Conservation (phyloP, 2,888 invertebrate genomes). For the Eristalis pertinax region DNA sequence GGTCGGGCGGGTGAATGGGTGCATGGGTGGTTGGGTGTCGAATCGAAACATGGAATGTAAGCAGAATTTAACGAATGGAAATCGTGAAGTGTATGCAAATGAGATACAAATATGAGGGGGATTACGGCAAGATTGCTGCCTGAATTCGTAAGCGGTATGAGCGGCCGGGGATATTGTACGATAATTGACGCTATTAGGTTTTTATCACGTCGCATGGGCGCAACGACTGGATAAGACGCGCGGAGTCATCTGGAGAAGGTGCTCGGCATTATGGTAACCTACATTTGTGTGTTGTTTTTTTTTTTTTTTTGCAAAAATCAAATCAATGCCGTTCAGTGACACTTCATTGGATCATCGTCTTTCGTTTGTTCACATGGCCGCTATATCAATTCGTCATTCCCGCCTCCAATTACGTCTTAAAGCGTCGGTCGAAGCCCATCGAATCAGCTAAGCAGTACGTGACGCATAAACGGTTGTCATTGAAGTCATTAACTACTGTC, state of each 20-base stretch:
- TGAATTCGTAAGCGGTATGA: background rate
- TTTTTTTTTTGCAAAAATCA: no score
- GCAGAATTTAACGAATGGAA: constrained; percentile 59
- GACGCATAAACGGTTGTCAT: background rate
- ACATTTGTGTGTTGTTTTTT: no score
- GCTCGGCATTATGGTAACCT: background rate
- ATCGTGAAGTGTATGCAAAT: constrained; percentile 67
- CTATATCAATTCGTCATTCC: background rate
- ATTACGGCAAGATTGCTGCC: constrained; percentile 26
- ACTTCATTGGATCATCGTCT: no score
- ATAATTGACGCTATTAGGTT: constrained; percentile 35
- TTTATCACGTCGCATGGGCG: constrained; percentile 15
- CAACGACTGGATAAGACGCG: background rate
- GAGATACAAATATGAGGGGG: constrained; percentile 21
- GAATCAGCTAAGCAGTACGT: background rate
- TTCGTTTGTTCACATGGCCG: no score
- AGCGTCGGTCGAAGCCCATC: background rate
- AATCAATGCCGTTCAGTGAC: no score
- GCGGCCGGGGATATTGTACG: constrained; percentile 11
- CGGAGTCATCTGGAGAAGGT: background rate
- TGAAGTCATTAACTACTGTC: background rate
- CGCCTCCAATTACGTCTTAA: background rate
- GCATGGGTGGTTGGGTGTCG: background rate
- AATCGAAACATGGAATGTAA: constrained; percentile 56
- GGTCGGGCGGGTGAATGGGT: background rate